Conservation (phyloP, 2,888 invertebrate genomes). For the Baccha elongata region DNA sequence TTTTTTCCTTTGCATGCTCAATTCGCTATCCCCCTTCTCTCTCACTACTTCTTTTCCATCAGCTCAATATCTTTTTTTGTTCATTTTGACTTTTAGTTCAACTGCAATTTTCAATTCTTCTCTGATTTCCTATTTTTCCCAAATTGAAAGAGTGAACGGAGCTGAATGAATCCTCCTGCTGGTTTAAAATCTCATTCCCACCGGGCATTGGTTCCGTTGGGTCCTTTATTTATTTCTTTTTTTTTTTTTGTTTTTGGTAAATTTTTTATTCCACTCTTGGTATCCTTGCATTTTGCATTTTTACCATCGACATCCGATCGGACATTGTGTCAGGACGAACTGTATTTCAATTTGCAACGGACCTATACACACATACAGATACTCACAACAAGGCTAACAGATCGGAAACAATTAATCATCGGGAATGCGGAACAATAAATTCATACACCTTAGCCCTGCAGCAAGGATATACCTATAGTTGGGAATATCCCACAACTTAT, state of each 20-base stretch:
- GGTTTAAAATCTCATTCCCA: slow-evolving; percentile 42
- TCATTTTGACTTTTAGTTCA: slow-evolving; percentile 37
- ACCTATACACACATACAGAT: slow-evolving; percentile 4
- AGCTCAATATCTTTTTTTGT: slow-evolving; percentile 25
- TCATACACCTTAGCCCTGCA: slow-evolving; percentile 55
- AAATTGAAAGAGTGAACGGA: slow-evolving; percentile 41
- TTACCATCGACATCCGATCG: slow-evolving; percentile 65
- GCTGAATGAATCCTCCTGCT: background rate
- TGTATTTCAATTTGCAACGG: slow-evolving; percentile 64
- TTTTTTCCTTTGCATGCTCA: slow-evolving; percentile 55
- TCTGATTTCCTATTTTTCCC: slow-evolving; percentile 57
- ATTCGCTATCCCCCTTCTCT: background rate
- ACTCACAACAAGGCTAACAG: slow-evolving; percentile 10
- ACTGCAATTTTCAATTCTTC: slow-evolving; percentile 63
- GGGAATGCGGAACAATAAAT: slow-evolving; percentile 69
- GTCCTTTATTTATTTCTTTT: background rate
- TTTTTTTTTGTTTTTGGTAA: slow-evolving; percentile 5
- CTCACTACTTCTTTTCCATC: background rate
- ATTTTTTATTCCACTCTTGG: slow-evolving; percentile 16
- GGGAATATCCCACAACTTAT: slow-evolving; percentile 1
- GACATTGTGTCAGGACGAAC: slow-evolving; percentile 68
- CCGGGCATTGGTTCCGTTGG: slow-evolving; percentile 46
- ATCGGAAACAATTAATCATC: slow-evolving; percentile 73
- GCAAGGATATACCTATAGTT: slow-evolving; percentile 13
- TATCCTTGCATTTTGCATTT: slow-evolving; percentile 38